phyloP scores from a whole-genome alignment of 1,140 invertebrate genomes.

The Wiebesia pumilae region DNA sequence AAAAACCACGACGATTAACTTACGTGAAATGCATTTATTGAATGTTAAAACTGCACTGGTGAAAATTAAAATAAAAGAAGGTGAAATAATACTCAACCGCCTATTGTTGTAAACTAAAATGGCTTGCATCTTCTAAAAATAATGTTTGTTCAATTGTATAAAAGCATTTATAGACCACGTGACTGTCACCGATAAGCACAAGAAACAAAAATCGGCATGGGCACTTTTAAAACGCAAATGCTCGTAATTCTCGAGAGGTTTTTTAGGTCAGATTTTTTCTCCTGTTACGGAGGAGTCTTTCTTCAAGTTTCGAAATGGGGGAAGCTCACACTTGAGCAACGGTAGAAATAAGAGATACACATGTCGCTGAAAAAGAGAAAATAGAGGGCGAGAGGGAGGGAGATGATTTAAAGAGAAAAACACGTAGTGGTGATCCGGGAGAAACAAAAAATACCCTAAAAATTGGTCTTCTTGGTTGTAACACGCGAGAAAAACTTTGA shows the following conservation, averaged over 20 bases:
- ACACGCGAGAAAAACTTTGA: too few species aligned
- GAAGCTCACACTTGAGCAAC: background rate
- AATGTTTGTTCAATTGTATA: constrained; percentile 20
- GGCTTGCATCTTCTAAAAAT: constrained; percentile 16
- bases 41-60: too few species aligned
- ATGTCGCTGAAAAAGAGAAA: constrained; percentile 9
- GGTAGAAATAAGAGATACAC: background rate
- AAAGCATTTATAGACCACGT: background rate
- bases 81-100: too few species aligned
- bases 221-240: constrained; percentile 15
- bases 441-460: background rate
- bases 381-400: background rate
- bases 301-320: constrained; percentile 27
- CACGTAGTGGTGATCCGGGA: background rate
- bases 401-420: background rate
- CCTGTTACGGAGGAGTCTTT: background rate
- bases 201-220: constrained; percentile 24
- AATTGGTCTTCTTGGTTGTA: background rate
- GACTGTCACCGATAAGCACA: background rate
- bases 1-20: too few species aligned
- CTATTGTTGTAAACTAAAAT: background rate
- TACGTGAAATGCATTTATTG: too few species aligned
- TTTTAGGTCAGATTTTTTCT: constrained; percentile 30
- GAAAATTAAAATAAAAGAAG: too few species aligned
- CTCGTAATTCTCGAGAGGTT: constrained; percentile 24